Evolutionary conservation across 2,888 invertebrate genomes (phyloP), one percentile per base, ranked within the genome.

Genomic region (Argynnis bischoffii): DNA sequence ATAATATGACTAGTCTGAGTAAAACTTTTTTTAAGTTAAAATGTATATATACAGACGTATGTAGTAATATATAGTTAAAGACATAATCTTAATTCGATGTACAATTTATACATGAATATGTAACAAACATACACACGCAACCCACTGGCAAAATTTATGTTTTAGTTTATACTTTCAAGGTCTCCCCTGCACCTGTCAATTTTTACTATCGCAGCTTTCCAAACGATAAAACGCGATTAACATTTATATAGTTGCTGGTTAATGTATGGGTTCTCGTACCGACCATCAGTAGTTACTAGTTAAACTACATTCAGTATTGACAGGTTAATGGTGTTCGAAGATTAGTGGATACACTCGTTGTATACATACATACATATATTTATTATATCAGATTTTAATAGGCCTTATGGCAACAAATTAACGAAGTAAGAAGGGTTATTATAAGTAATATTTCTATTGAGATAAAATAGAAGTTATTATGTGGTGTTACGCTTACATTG

Each of bases 181-280:
- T 15, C 26, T n/a, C 8, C 48, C 48, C 6, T 16, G 26, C 48
- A 6, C 26, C 26, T 48, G 48, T 31, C 48, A 59, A 59, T 59
- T 47, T n/a, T 26, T 21, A 26, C 57, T 60, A 55, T 60, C 80
- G 77, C 73, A 50, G 68, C 74, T 77, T 83, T 83, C 79, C 79
- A 69, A 78, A 75, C 82, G 79, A 86, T 86, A 81, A 82, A 83
- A 75, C 77, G 74, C 73, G 64, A 66, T 63, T 76, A 73, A 77
- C 77, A 18, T 78, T 75, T 72, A 26, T 26, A 5, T 26, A 77
- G 60, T 68, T 72, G 70, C 67, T 66, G 61, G 63, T 66, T 72
- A 70, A 70, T 76, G 74, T 75, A 77, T 78, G 55, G 55, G 50
- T 69, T 56, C 64, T 65, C 69, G 54, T 15, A 55, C 13, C 31